phyloP scores from a whole-genome alignment of 2,888 invertebrate genomes.

The Didymodactylos carnosus region DNA sequence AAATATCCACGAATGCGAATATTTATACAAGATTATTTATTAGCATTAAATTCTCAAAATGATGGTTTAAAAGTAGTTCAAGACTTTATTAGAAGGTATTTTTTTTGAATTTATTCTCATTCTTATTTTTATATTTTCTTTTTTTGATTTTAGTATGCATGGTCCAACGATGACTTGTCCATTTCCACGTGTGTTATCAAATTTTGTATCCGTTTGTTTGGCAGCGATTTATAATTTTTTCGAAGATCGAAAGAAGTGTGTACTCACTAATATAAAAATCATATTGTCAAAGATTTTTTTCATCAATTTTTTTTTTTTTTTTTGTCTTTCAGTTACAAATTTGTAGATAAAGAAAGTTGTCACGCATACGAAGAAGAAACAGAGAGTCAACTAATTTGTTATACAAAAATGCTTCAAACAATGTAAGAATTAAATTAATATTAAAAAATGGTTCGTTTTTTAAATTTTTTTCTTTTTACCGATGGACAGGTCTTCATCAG shows the following conservation, averaged over 20 bases:
- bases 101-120: neutral
- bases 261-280: too few relatives aligned
- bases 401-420: constrained; percentile 36
- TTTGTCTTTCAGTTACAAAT: neutral
- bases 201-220: constrained; percentile 56
- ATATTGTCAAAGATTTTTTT: too few relatives aligned
- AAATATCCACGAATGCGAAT: constrained; percentile 52
- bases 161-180: constrained; percentile 52
- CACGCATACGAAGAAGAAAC: constrained; percentile 23
- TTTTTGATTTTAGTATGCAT: constrained; percentile 40
- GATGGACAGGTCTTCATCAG: constrained; percentile 42
- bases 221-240: constrained; percentile 46
- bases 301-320: neutral
- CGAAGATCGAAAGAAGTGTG: constrained; percentile 32
- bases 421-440: constrained; percentile 22
- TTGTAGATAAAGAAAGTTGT: neutral
- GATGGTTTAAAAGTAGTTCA: constrained; percentile 49
- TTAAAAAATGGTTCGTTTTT: neutral
- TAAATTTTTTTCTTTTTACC: neutral
- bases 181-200: constrained; percentile 57
- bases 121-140: neutral
- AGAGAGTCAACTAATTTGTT: constrained; percentile 35
- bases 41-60: constrained; percentile 53
- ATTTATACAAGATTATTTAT: constrained; percentile 51
- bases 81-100: constrained; percentile 38